Conservation (phyloP, 2,888 invertebrate species). For the Synanthedon myopaeformis region DNA sequence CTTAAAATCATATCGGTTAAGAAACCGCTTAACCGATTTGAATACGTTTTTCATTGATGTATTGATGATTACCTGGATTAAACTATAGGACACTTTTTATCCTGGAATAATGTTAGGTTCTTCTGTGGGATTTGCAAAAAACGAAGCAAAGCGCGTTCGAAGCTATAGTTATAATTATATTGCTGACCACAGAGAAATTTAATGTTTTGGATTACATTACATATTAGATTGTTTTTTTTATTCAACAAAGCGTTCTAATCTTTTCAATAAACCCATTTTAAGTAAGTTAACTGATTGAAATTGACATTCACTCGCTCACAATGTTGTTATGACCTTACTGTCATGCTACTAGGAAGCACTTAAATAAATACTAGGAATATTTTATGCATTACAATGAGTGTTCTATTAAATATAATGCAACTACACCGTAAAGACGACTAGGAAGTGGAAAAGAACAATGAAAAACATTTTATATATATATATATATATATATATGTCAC, state of each 20-base stretch:
- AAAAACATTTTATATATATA: constrained; percentile 3
- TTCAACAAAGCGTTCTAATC: constrained; percentile 6
- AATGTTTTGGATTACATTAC: too few species aligned
- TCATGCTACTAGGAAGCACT: constrained; percentile 1
- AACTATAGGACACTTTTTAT: too few species aligned
- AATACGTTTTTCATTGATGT: too few species aligned
- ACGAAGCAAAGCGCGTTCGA: too few species aligned
- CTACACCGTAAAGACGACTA: constrained; percentile 6
- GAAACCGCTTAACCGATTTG: too few species aligned
- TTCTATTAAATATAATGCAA: background rate
- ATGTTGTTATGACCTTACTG: constrained; percentile 12
- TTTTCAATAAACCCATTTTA: too few species aligned
- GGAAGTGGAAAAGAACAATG: constrained; percentile 13
- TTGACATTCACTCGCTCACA: constrained; percentile 13
- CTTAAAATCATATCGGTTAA: too few species aligned
- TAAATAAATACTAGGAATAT: background rate
- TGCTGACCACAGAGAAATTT: too few species aligned
- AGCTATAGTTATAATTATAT: too few species aligned
- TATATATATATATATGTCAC: constrained; percentile 2
- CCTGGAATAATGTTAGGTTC: too few species aligned
- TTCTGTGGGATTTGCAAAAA: too few species aligned
- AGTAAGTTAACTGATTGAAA: constrained; percentile 4
- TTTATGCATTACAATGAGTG: background rate
- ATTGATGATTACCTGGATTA: too few species aligned
- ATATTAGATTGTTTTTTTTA: background rate